Evolutionary conservation across 1,140 invertebrate genomes (phyloP).

Genomic region (Diorhabda carinulata): DNA sequence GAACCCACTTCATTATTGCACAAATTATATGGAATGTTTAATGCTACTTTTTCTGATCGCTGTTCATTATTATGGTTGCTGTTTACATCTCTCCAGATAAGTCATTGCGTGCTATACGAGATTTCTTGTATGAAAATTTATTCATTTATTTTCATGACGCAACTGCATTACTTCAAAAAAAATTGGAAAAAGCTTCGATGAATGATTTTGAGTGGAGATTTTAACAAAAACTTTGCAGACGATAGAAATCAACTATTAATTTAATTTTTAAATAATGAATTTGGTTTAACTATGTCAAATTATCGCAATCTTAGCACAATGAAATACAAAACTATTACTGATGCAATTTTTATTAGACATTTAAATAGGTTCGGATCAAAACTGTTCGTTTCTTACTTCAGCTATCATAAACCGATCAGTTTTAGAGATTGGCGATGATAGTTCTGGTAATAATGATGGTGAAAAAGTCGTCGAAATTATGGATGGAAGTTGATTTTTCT

Average conservation of each 20-base stretch:
- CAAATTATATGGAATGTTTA: slow-evolving; percentile 5
- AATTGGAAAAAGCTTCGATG: not conserved
- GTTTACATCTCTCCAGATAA: slow-evolving; percentile 4
- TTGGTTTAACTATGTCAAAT: slow-evolving; percentile 3
- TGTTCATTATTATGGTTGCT: not conserved
- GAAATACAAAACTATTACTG: too few relatives aligned
- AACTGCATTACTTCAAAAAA: not conserved
- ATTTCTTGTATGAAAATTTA: not conserved
- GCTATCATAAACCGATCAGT: too few relatives aligned
- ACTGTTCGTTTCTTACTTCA: too few relatives aligned
- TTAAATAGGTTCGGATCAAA: too few relatives aligned
- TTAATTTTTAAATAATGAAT: slow-evolving; percentile 5
- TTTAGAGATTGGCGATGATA: too few relatives aligned
- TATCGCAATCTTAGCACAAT: too few relatives aligned
- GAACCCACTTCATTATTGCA: not conserved
- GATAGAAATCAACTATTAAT: slow-evolving; percentile 3
- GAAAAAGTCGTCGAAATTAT: too few relatives aligned
- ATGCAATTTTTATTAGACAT: too few relatives aligned
- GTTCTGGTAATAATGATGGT: too few relatives aligned
- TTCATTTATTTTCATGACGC: not conserved
- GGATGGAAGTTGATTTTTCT: too few relatives aligned
- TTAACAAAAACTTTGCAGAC: slow-evolving; percentile 12
- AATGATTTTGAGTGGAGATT: slow-evolving; percentile 10
- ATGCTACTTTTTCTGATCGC: not conserved
- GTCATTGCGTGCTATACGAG: not conserved